phyloP scores from a whole-genome alignment of 2,113 vertebrate species.

The Onychostoma macrolepis region DNA sequence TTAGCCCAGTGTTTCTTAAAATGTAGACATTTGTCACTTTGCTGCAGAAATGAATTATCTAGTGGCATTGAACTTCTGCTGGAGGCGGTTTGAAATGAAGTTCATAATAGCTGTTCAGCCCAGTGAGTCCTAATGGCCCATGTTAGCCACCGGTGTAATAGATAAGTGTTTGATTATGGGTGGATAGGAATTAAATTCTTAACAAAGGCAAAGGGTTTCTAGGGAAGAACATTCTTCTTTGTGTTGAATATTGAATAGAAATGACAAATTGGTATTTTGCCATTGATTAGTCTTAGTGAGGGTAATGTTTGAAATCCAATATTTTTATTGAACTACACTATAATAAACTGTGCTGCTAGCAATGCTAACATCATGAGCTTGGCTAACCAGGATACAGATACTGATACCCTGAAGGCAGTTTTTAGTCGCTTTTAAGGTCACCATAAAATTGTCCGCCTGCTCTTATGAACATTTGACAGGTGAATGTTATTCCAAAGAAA shows the following conservation, averaged over 20 bases:
- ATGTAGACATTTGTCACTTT: constrained; percentile 63
- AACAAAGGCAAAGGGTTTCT: constrained; percentile 36
- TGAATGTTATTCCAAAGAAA: neutral
- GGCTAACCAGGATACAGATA: neutral
- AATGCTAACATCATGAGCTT: neutral
- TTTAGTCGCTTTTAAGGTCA: neutral
- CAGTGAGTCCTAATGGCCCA: constrained; percentile 82
- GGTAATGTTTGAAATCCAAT: neutral
- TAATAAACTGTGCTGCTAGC: neutral
- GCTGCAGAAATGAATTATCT: constrained; percentile 75
- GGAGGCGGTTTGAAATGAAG: constrained; percentile 85
- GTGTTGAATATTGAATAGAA: constrained; percentile 7
- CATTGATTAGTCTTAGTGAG: neutral
- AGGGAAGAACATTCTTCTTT: neutral
- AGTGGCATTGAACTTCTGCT: constrained; percentile 74
- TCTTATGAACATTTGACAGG: neutral
- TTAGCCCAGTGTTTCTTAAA: neutral
- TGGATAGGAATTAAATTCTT: constrained; percentile 24
- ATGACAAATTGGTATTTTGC: neutral
- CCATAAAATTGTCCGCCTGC: neutral
- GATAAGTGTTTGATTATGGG: constrained; percentile 68
- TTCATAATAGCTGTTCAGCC: constrained; percentile 84
- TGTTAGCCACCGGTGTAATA: constrained; percentile 83
- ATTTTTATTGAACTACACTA: neutral
- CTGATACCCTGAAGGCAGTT: neutral